Evolutionary conservation across 2,888 invertebrate genomes (phyloP), one percentile per base, ranked within the genome.

Genomic region (Cosmia trapezina): DNA sequence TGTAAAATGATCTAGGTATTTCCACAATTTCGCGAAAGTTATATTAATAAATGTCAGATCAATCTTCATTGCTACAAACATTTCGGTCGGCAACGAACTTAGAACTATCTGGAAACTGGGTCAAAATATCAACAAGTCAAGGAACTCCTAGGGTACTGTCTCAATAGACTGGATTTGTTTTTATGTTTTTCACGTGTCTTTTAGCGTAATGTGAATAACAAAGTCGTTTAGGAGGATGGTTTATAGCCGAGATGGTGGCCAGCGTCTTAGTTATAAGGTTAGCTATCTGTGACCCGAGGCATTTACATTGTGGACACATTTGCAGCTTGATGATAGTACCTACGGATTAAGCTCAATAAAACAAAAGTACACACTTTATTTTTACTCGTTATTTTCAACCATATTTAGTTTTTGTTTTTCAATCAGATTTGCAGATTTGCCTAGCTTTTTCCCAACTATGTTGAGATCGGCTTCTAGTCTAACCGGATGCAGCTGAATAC

Each of bases 121-220:
- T 64, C 78, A 66, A 53, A 72, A 81, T 65, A 72, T 73, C 37
- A 74, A 73, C 72, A 81, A 73, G 74, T 65, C 78, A 75, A 72
- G 14, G 57, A 74, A 69, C 59, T 43, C 11, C n/a, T 14, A 37
- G 6, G 6, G 5, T 37, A 37, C 28, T 33, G 22, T 33, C 17
- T 37, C 17, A 73, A 62, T 45, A 59, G 0, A 53, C 57, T 51
- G 19, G 14, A 67, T 67, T 49, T 47, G 22, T 61, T 63, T 65
- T 45, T 62, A 43, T 53, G 17, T 53, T 45, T 67, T 57, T 49
- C 28, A 49, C 64, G 17, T 57, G 54, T 68, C 19, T 67, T n/a
- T 56, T 70, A 37, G 33, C 22, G 17, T 11, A 17, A 70, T 61
- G 71, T 68, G 53, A 76, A 80, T 65, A 80, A 80, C 68, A 80